Base-by-base conservation (phyloP, 92 coral and sea anemone species). In the Phenganax stokvisi region DNA sequence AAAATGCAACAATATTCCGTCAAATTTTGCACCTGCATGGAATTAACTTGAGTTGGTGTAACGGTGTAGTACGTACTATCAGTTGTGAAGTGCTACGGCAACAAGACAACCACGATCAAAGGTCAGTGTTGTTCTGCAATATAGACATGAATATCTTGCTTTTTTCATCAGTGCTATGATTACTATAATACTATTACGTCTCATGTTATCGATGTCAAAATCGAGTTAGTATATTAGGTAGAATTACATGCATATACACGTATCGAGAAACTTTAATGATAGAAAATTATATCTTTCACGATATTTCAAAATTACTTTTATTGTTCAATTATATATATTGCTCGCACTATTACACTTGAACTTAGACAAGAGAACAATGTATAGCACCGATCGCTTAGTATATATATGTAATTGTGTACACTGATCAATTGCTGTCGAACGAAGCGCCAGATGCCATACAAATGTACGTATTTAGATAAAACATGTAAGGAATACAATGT, bases 1-100 rank as follows among this genome's bases (percentile, higher is more conserved):
- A 75, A 75, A 4, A 75, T 75, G 80, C 51, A 7, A 65, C 80
- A 11, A 75, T 55, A 54, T 75, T 75, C 65, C 80, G 80, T 56
- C 62, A 75, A 54, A 11, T 75, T 75, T 75, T 31, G 52, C 51
- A 68, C 80, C 16, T 57, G 80, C 64, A 53, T 29, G 4, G 51
- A 73, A 53, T 73, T 53, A 20, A 20, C 37, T 15, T 7, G 12
- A 31, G 20, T 54, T 54, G n/a, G 10, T 52, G 10, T 56, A 73
- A 53, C 61, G 29, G 44, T 51, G 54, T 47, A 73, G 12, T 56
- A 16, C 57, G 59, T 9, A 0, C 59, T 73, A 54, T 53, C 16
- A 56, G 58, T 73, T 9, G 4, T 51, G 53, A 20, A 68, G 16
- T 9, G 30, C 73, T 6, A 68, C 31, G 73, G 73, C 0, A 13